Evolutionary conservation across 2,797 vertebrate genomes (phyloP).

Genomic region (Rhinichthys osculus): DNA sequence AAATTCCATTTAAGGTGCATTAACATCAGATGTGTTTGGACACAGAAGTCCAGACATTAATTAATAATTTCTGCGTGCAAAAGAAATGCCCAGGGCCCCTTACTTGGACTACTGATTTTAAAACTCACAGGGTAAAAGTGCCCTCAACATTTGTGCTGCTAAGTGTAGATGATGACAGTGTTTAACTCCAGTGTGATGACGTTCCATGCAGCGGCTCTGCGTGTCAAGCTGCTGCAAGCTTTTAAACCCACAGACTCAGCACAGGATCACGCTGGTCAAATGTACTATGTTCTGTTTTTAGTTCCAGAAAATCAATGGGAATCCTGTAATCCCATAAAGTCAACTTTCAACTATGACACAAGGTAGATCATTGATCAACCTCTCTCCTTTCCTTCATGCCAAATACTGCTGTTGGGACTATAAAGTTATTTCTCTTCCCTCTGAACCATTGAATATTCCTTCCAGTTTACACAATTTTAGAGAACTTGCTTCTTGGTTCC

Average conservation of each 20-base stretch:
- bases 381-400: conserved; percentile 41
- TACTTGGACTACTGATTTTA: conserved; percentile 62
- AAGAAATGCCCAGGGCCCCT: conserved; percentile 58
- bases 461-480: conserved; percentile 11
- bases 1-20: conserved; percentile 63
- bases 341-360: conserved; percentile 13
- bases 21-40: conserved; percentile 57
- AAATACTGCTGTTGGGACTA: conserved; percentile 32
- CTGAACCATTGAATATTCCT: not conserved
- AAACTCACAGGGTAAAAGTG: conserved; percentile 72
- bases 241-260: conserved; percentile 40
- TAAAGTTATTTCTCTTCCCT: not conserved
- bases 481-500: not conserved
- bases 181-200: conserved; percentile 50
- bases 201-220: conserved; percentile 18
- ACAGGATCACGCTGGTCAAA: conserved; percentile 29
- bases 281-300: conserved; percentile 23
- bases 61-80: conserved; percentile 59
- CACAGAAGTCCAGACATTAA: conserved; percentile 46
- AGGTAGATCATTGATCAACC: conserved; percentile 34
- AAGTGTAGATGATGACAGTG: conserved; percentile 65
- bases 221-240: conserved; percentile 36
- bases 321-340: conserved; percentile 17
- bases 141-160: conserved; percentile 76
- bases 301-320: conserved; percentile 29